phyloP scores from a whole-genome alignment of 1,140 invertebrate genomes.

The Zaprionus capensis region DNA sequence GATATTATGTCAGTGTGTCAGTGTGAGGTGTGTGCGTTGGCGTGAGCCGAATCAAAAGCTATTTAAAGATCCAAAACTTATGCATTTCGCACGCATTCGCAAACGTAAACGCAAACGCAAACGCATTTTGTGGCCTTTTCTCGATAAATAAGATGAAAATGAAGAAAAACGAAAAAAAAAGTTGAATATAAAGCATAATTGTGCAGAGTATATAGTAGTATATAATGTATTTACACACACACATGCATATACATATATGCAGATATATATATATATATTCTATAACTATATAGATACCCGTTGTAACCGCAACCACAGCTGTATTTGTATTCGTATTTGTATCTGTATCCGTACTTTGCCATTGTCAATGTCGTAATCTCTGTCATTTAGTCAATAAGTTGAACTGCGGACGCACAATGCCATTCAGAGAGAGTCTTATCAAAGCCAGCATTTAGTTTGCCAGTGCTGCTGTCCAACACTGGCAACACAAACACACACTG shows the following conservation, averaged over 20 bases:
- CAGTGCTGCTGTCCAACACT: conserved; percentile 27
- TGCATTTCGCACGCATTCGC: conserved; percentile 66
- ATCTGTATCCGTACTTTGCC: conserved; percentile 21
- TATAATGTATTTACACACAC: conserved; percentile 9
- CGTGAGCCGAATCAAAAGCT: conserved; percentile 14
- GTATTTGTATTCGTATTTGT: conserved; percentile 23
- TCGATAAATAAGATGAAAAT: conserved; percentile 51
- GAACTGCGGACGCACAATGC: conserved; percentile 23
- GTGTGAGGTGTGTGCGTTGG: conserved; percentile 30
- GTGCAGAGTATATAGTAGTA: conserved; percentile 15
- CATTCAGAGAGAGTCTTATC: neutral
- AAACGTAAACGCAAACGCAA: conserved; percentile 30
- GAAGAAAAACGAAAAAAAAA: conserved; percentile 2
- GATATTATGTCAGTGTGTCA: conserved; percentile 65
- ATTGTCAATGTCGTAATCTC: conserved; percentile 32
- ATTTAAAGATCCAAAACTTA: conserved; percentile 43
- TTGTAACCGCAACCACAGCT: conserved; percentile 1
- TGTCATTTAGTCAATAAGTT: conserved; percentile 38
- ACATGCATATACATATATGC: neutral
- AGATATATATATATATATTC: neutral
- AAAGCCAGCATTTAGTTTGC: neutral
- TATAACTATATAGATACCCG: neutral
- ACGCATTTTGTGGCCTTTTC: conserved; percentile 79
- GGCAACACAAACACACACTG: conserved; percentile 14
- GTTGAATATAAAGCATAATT: conserved; percentile 20